These are phyloP conservation scores for Callopanchax toddi DNA, from an alignment of 2,113 vertebrate species.

Conservation along the genomic window DNA sequence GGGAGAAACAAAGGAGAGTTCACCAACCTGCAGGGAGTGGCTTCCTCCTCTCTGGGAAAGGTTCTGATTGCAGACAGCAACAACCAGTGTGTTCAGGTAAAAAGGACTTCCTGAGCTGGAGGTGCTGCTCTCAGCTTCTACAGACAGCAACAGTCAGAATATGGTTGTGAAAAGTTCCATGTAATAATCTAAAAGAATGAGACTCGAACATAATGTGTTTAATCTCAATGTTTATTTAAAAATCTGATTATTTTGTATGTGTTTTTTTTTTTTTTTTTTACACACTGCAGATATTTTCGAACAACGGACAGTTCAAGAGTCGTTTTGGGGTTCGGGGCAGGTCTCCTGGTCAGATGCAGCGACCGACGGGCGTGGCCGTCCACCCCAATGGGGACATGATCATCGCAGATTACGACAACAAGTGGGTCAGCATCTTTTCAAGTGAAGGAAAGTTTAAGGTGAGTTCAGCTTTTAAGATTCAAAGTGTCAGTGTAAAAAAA, in stretches of 20 bases:
- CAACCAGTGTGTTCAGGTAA: constrained; percentile 99
- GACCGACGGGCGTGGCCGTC: constrained; percentile 94
- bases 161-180: too few relatives aligned
- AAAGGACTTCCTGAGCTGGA: background rate
- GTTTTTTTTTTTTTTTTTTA: too few relatives aligned
- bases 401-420: constrained; percentile 98
- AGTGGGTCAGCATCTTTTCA: constrained; percentile 99
- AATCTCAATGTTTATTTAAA: too few relatives aligned
- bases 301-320: constrained; percentile 94
- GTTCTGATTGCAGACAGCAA: constrained; percentile 98
- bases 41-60: constrained; percentile 89
- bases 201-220: too few relatives aligned
- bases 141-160: too few relatives aligned
- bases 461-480: constrained; percentile 7
- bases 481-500: too few relatives aligned
- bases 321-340: constrained; percentile 94
- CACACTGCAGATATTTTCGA: constrained; percentile 90
- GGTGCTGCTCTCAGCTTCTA: background rate
- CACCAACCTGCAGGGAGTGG: constrained; percentile 97
- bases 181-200: too few relatives aligned
- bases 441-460: constrained; percentile 98
- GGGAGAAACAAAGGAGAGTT: constrained; percentile 99
- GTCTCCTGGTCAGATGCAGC: constrained; percentile 92
- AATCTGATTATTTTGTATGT: background rate
- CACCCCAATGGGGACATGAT: constrained; percentile 97